Base-by-base conservation (phyloP, 2,888 invertebrate genomes). In the Leptopilina myrica region DNA sequence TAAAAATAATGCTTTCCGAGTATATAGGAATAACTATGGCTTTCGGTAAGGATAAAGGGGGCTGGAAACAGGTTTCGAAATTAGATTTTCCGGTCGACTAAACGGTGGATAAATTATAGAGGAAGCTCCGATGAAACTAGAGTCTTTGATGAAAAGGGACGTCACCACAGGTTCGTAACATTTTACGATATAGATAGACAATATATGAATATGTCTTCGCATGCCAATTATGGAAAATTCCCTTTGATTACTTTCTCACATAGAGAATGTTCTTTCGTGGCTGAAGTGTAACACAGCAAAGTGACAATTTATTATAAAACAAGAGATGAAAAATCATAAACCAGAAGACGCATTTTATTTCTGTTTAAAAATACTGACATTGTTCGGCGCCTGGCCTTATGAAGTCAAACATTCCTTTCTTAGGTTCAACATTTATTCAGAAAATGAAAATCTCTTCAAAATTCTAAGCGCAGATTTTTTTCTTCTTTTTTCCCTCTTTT, bases 91-190 rank as follows among this genome's bases (percentile, higher is more conserved):
- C 2, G 12, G 46, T 46, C 66, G 46, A 46, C 46, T 5, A n/a
- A 43, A 67, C 15, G 46, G 46, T 2, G 20, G 20, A 15, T 67
- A 11, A 67, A 46, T 67, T 67, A 20, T 46, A 46, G 8, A 46
- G 66, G 66, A 46, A 67, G 43, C 67, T 67, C 33, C 46, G 11
- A 8, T 14, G 12, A 46, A 43, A 43, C 46, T 67, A 20, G 12
- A 64, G 33, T 64, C 64, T 64, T 12, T 67, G 20, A 67, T 46
- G 20, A 20, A 15, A 49, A 9, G 12, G 67, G 67, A 15, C 67
- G 20, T 67, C 43, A 46, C 12, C 12, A 9, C 2, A 15, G 12
- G 15, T 67, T 5, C 5, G 12, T 46, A 20, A 12, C 15, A 67
- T 67, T 67, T 20, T 15, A 20, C 12, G 15, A 67, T 46, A 20